Evolutionary conservation across 2,888 invertebrate species (phyloP), one percentile per base, ranked within the genome.

Genomic region (Plagodis pulveraria): DNA sequence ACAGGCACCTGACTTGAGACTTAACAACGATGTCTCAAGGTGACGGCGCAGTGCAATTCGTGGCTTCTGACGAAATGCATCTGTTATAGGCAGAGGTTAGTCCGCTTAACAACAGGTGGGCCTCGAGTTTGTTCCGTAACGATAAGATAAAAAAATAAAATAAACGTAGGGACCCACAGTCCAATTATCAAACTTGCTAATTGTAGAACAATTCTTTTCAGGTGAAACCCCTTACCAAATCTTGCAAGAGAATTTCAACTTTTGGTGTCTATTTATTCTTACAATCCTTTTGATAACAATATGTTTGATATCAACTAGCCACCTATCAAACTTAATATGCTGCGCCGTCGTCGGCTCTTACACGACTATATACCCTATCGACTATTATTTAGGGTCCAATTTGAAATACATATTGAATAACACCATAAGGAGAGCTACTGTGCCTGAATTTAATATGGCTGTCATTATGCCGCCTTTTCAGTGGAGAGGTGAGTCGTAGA

Each of bases 371-470:
- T 83, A 94, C 63, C 92, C 95, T 42, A 76, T 96, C 9, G 96
- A 96, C 83, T 94, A 94, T 73, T 95, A 94, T 71, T 65, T 94
- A 62, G 95, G 95, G 33, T 94, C 95, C 36, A 94, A 94, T 82
- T 81, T 96, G 67, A 95, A 95, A 70, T 96, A 95, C 75, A 95
- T 96, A 40, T 70, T 96, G 2, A 87, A 96, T 22, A 96, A 96
- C 73, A 89, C 94, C 0, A 77, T 95, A n/a, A 86, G 96, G 64
- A 93, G 96, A 64, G 94, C 94, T 0, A 93, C 93, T 0, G 93
- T 95, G 8, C 74, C 87, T 0, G 84, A 91, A n/a, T 96, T 95
- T 70, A 89, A 93, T 49, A 76, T 81, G 12, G 96, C 95, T 32
- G 83, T 94, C 32, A 78, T 95, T 49, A 84, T 93, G 66, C 94